Conservation (phyloP, 1,140 invertebrate genomes). For the Odontomachus brunneus region DNA sequence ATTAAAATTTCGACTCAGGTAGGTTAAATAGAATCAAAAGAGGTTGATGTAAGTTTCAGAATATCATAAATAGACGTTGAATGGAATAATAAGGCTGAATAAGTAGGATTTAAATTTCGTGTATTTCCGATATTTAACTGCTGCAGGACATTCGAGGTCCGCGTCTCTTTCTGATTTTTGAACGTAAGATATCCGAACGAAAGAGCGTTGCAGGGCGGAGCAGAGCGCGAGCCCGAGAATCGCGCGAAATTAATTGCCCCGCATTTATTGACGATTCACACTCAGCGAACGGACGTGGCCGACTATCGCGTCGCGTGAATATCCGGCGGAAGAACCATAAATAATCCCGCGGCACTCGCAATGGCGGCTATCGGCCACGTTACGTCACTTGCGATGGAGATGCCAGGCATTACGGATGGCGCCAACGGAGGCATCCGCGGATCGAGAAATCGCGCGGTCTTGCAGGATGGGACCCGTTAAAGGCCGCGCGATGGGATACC, state of each 20-base stretch:
- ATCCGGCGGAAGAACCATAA: slow-evolving; percentile 49
- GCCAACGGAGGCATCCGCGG: slow-evolving; percentile 15
- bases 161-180: neutral
- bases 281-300: neutral
- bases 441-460: slow-evolving; percentile 41
- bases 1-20: too few species aligned
- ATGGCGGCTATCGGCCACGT: slow-evolving; percentile 17
- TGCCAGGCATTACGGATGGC: slow-evolving; percentile 20
- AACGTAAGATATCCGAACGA: neutral
- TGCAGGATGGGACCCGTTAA: slow-evolving; percentile 31
- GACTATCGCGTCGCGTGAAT: neutral
- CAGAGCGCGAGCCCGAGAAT: neutral
- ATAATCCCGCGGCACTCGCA: neutral
- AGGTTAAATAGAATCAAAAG: too few species aligned
- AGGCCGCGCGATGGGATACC: slow-evolving; percentile 27
- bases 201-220: neutral
- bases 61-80: too few species aligned
- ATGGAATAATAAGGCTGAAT: too few species aligned
- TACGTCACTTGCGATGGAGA: slow-evolving; percentile 23
- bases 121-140: too few species aligned
- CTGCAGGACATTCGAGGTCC: too few species aligned
- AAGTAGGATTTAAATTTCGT: too few species aligned
- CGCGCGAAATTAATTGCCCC: slow-evolving; percentile 1
- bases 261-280: neutral
- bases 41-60: too few species aligned